Conservation (phyloP, 2,888 invertebrate genomes). For the Dryococelus australis region DNA sequence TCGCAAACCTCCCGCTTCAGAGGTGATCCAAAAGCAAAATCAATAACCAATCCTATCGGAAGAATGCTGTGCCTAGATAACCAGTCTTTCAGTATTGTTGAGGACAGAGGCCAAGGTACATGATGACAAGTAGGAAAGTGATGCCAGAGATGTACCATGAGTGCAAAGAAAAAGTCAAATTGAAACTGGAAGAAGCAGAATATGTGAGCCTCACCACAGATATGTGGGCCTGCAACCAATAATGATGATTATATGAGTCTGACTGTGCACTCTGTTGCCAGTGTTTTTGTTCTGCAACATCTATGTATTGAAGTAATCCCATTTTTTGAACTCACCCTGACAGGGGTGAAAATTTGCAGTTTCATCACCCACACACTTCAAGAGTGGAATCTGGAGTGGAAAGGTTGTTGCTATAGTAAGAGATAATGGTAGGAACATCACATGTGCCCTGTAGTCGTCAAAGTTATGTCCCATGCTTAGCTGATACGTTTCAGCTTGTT, state of each 20-base stretch:
- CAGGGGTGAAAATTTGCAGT: not conserved
- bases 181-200: not conserved
- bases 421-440: too few relatives aligned
- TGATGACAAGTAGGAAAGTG: not conserved
- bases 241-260: not conserved
- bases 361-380: not conserved
- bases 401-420: too few relatives aligned
- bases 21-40: not conserved
- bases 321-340: not conserved
- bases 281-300: not conserved
- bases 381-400: not conserved
- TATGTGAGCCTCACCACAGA: not conserved
- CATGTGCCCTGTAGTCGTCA: too few relatives aligned
- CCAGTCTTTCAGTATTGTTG: not conserved
- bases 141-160: not conserved
- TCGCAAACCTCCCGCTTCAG: not conserved
- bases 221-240: not conserved
- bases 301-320: not conserved
- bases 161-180: not conserved
- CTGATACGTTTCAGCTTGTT: too few relatives aligned
- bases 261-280: not conserved
- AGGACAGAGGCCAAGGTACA: too few relatives aligned
- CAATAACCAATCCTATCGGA: not conserved
- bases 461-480: too few relatives aligned
- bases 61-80: not conserved